A percentile compares a stretch with the other conserved stretches of the same genome.
These are phyloP conservation scores for Esox masquinongy DNA, from an alignment of 2,797 vertebrate species.

Conservation along the genomic window DNA sequence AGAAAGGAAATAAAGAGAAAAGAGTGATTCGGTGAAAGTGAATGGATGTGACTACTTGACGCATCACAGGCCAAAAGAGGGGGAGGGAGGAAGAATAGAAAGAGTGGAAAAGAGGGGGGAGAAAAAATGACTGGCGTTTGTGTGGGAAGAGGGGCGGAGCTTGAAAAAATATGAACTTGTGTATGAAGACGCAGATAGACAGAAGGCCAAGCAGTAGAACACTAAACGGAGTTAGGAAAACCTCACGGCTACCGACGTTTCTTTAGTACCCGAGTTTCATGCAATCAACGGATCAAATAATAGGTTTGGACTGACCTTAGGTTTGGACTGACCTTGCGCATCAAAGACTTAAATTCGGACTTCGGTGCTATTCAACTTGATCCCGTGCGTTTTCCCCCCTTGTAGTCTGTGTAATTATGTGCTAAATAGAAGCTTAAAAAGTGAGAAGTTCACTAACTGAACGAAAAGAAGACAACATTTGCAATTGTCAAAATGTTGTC, in stretches of 20 bases:
- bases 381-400: constrained; percentile 44
- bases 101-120: constrained; percentile 37
- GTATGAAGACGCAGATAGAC: constrained; percentile 86
- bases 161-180: constrained; percentile 83
- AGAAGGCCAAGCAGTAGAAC: constrained; percentile 69
- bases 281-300: not conserved
- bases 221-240: constrained; percentile 56
- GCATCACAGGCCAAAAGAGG: constrained; percentile 54
- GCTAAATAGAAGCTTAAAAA: constrained; percentile 42
- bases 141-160: constrained; percentile 75
- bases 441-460: constrained; percentile 41
- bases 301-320: not conserved
- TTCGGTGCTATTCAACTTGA: constrained; percentile 47
- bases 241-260: constrained; percentile 18
- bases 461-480: constrained; percentile 30
- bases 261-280: constrained; percentile 12
- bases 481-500: constrained; percentile 64
- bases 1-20: constrained; percentile 47
- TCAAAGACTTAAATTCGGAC: constrained; percentile 18
- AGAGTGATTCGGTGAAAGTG: constrained; percentile 65
- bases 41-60: constrained; percentile 51
- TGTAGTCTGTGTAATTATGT: constrained; percentile 56
- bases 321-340: constrained; percentile 28
- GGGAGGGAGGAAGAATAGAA: constrained; percentile 29
- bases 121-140: constrained; percentile 39